phyloP scores from a whole-genome alignment of 2,113 vertebrate species.

The Thunnus thynnus region DNA sequence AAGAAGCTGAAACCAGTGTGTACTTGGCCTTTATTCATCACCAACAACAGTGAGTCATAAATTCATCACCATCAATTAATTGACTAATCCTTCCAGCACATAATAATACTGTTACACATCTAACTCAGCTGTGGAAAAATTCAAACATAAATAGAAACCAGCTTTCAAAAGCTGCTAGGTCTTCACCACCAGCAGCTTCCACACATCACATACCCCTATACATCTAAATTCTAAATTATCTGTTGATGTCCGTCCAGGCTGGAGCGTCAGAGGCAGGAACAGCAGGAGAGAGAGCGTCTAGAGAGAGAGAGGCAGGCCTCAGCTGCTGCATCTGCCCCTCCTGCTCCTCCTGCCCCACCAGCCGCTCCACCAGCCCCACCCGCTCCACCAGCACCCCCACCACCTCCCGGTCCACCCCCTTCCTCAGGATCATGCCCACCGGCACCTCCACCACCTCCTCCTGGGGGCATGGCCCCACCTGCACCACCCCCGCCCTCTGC shows the following conservation, averaged over 20 bases:
- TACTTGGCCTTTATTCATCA: no score
- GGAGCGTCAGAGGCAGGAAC: slow-evolving; percentile 64
- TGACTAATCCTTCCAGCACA: no score
- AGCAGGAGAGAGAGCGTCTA: slow-evolving; percentile 56
- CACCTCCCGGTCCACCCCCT: slow-evolving; percentile 36
- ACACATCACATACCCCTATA: no score
- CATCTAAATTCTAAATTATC: not conserved
- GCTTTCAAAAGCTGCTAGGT: no score
- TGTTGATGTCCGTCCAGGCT: slow-evolving; percentile 33
- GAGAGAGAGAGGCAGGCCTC: slow-evolving; percentile 53
- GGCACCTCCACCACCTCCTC: slow-evolving; percentile 57
- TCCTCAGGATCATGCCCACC: slow-evolving; percentile 38
- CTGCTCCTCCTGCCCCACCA: slow-evolving; percentile 5
- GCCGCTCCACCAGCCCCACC: slow-evolving; percentile 37
- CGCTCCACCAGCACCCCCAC: slow-evolving; percentile 37
- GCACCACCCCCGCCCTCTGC: slow-evolving; percentile 60
- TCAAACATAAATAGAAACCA: not conserved
- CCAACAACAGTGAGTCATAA: no score
- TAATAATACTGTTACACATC: not conserved
- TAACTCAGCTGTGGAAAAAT: not conserved
- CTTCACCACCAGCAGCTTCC: no score
- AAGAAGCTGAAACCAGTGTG: not conserved
- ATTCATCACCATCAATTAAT: no score
- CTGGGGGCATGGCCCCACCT: slow-evolving; percentile 39
- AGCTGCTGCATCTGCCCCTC: not conserved